Evolutionary conservation across 2,797 vertebrate species (phyloP), one percentile per base, ranked within the genome.

Genomic region (Enteromius treurensis): DNA sequence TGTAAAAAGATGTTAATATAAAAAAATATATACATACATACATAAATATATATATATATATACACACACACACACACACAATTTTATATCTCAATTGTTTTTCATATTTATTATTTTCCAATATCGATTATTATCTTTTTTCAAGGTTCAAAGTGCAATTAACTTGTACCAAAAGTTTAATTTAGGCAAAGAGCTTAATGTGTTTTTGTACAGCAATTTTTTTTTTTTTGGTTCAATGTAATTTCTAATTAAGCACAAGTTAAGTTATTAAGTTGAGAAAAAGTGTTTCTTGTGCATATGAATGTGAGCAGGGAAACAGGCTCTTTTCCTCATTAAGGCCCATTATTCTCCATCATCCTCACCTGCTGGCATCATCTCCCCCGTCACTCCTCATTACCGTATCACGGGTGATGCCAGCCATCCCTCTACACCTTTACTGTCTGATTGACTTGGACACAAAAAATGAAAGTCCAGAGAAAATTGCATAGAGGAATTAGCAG

Each of bases 401-500:
- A 77, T 77, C 83, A 76, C 75, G n/a, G 10, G 77, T 64, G 75
- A 87, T 76, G 70, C 62, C 81, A 77, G 58, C 77, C 65, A 17
- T 70, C 47, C 65, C 64, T 77, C 55, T 23, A 51, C 67, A 51
- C 53, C 26, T 76, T 40, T 62, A 62, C 80, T 78, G 87, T 88
- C 90, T 95, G 96, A 96, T 93, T 80, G 93, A 95, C 94, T 96
- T 91, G 88, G 95, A 95, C 95, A 92, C 90, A 86, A 92, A 74
- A 95, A 94, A 95, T 95, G 95, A 96, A 95, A 93, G 90, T 84
- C 79, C 81, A 53, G 64, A 65, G 64, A 77, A 84, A 88, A 86
- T 88, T 87, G 73, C 81, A 79, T 51, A 69, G 78, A 80, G 67
- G 71, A 87, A 88, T 89, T 85, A 85, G 69, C 68, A 62, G 84